Base-by-base conservation (phyloP, 1,140 invertebrate species). In the Heliconius nattereri region DNA sequence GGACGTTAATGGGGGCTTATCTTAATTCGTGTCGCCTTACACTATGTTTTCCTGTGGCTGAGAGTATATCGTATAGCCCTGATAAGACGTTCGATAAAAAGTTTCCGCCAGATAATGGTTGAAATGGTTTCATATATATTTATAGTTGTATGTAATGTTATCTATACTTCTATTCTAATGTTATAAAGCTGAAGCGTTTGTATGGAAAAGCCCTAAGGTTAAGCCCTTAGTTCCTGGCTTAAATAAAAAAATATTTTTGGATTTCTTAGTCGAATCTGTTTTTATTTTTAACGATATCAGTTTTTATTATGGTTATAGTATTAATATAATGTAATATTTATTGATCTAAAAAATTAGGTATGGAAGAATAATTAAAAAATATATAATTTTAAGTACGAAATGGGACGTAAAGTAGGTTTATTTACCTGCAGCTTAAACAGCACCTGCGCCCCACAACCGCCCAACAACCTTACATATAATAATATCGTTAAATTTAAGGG, bases 11-110 rank as follows among this genome's bases (percentile, higher is more conserved):
- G 76, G 70, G 16, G 23, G 76, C 45, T 73, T 73, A 72, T 72
- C 71, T 72, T 72, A 72, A 72, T 72, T 72, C 71, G 71, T 72
- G 71, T 72, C 71, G 71, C 35, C 71, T 72, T 72, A 72, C 71
- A 35, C 35, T 72, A 72, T 37, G 71, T 72, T 72, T 72, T 40
- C 71, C 35, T 72, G 71, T 11, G 60, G 23, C 60, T 16, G 5
- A 66, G 60, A 66, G 60, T 29, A 29, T 29, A 66, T 66, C 60
- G 23, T 66, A 29, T 29, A 66, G 5, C 60, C 23, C 60, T 66
- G 60, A 66, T 66, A 66, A 66, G 60, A 23, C 60, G 23, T 29
- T 66, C 23, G 60, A 66, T 66, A 66, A 66, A 16, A 66, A 66
- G 23, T 66, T 60, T 66, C 13, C 60, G 60, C 26, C 11, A 66